These are phyloP conservation scores for Cyprinella venusta DNA, from an alignment of 2,797 vertebrate species.

Conservation along the genomic window DNA sequence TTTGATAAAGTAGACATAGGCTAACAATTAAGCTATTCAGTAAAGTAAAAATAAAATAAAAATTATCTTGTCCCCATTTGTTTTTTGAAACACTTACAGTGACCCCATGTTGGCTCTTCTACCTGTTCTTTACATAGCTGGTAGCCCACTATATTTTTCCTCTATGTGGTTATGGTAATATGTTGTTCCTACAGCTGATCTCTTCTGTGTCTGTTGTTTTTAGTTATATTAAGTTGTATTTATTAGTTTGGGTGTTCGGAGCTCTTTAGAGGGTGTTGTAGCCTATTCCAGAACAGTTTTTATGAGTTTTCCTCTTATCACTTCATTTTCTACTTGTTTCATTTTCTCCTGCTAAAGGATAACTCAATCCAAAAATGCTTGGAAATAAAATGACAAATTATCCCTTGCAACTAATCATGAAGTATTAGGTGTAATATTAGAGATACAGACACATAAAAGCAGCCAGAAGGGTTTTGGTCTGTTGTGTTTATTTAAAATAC, in stretches of 20 bases:
- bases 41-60: too few species aligned
- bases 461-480: constrained; percentile 34
- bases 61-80: too few species aligned
- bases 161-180: background rate
- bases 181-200: background rate
- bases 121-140: too few species aligned
- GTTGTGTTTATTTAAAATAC: constrained; percentile 63
- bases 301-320: constrained; percentile 17
- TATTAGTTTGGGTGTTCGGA: background rate
- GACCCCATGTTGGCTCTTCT: too few species aligned
- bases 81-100: too few species aligned
- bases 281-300: background rate
- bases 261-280: background rate
- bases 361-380: background rate
- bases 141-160: too few species aligned
- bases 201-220: background rate
- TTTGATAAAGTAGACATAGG: too few species aligned
- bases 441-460: constrained; percentile 14
- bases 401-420: background rate
- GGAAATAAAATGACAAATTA: background rate
- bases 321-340: background rate
- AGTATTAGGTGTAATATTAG: constrained; percentile 2
- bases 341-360: too few species aligned
- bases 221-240: background rate
- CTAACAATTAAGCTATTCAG: too few species aligned